Conservation (phyloP, 2,888 invertebrate genomes). For the Galerucella calmariensis region DNA sequence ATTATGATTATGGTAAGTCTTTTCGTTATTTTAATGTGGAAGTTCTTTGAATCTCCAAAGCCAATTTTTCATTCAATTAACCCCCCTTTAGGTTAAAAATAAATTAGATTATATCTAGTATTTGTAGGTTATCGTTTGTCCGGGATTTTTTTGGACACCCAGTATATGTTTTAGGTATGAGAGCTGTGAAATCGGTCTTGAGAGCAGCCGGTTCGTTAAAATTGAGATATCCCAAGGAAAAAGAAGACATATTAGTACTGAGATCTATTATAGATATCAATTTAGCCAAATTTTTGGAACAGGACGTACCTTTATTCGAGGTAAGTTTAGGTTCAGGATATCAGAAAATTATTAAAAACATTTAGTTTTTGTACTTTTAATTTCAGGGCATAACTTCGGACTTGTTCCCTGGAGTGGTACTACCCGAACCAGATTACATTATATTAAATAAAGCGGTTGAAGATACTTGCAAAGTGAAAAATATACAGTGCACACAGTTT, state of each 20-base stretch:
- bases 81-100: too few relatives aligned
- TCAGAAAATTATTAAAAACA: background rate
- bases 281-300: slow-evolving; percentile 90
- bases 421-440: slow-evolving; percentile 84
- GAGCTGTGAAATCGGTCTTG: slow-evolving; percentile 93
- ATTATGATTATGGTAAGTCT: slow-evolving; percentile 87
- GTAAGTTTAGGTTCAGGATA: too few relatives aligned
- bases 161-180: slow-evolving; percentile 74
- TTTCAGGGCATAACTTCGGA: slow-evolving; percentile 89
- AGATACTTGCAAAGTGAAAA: slow-evolving; percentile 76
- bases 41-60: too few relatives aligned
- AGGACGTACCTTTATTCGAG: slow-evolving; percentile 88
- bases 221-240: slow-evolving; percentile 86
- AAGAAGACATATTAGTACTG: slow-evolving; percentile 86
- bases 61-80: too few relatives aligned
- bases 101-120: too few relatives aligned
- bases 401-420: slow-evolving; percentile 86
- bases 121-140: too few relatives aligned
- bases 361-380: background rate
- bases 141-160: too few relatives aligned
- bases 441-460: slow-evolving; percentile 73
- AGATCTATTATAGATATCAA: slow-evolving; percentile 95
- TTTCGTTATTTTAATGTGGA: too few relatives aligned
- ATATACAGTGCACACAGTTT: slow-evolving; percentile 85
- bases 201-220: slow-evolving; percentile 93